Conservation (phyloP, 1,140 invertebrate species). For the Drosophila micromelanica region DNA sequence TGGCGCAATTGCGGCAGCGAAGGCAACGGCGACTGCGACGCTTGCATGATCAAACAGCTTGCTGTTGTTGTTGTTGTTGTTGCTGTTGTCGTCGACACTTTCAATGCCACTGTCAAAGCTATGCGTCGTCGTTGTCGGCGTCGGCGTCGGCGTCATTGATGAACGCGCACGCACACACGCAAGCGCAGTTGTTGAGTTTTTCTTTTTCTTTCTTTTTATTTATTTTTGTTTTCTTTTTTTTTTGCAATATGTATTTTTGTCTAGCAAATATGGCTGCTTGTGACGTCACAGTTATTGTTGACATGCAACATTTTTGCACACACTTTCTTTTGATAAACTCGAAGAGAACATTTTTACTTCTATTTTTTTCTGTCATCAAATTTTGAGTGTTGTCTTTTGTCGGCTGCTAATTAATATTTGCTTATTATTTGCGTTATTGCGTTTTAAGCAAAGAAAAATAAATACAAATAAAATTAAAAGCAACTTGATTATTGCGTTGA, state of each 20-base stretch:
- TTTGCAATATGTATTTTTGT: too few species aligned
- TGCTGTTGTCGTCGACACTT: constrained; percentile 29
- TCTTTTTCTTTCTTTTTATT: neutral
- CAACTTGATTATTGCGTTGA: constrained; percentile 42
- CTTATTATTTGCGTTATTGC: constrained; percentile 43
- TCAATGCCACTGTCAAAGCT: constrained; percentile 73
- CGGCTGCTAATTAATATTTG: constrained; percentile 24
- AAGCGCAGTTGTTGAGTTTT: constrained; percentile 19
- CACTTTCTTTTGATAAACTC: too few species aligned
- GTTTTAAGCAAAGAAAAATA: constrained; percentile 29
- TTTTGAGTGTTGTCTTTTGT: neutral
- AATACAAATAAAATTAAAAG: neutral
- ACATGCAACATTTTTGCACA: constrained; percentile 3
- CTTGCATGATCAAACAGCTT: constrained; percentile 29
- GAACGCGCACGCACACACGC: constrained; percentile 42
- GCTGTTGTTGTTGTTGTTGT: constrained; percentile 20
- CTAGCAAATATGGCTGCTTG: too few species aligned
- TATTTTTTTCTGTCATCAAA: neutral
- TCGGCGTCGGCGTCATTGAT: constrained; percentile 46
- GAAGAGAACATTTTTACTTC: too few species aligned
- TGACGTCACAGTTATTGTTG: neutral
- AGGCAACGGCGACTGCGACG: constrained; percentile 2
- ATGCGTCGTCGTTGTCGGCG: constrained; percentile 47
- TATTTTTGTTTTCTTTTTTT: neutral
- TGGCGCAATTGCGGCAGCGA: neutral